Conservation (phyloP, 2,797 vertebrate species). For the Trematomus bernacchii region DNA sequence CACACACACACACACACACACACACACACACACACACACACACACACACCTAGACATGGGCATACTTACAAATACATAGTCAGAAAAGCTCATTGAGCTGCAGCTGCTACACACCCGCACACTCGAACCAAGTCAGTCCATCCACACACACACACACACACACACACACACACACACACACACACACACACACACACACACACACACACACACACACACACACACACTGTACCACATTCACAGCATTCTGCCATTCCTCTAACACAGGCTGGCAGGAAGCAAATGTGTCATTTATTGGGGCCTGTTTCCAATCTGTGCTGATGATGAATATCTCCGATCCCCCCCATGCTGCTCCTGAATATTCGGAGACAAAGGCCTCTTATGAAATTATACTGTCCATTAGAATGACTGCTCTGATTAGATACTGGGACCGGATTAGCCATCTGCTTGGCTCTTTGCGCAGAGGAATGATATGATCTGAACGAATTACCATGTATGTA, state of each 20-base stretch:
- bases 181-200: slow-evolving; percentile 34
- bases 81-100: slow-evolving; percentile 53
- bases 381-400: slow-evolving; percentile 80
- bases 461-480: slow-evolving; percentile 68
- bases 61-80: slow-evolving; percentile 49
- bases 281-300: slow-evolving; percentile 80
- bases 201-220: slow-evolving; percentile 46
- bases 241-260: slow-evolving; percentile 68
- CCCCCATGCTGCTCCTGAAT: slow-evolving; percentile 69
- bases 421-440: slow-evolving; percentile 78
- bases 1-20: slow-evolving; percentile 8
- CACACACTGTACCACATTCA: slow-evolving; percentile 54
- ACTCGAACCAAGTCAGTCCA: slow-evolving; percentile 56
- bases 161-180: slow-evolving; percentile 27
- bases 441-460: slow-evolving; percentile 78
- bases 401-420: slow-evolving; percentile 78
- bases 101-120: slow-evolving; percentile 79
- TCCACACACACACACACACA: slow-evolving; percentile 51
- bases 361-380: slow-evolving; percentile 74
- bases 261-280: slow-evolving; percentile 74
- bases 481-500: slow-evolving; percentile 62
- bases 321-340: slow-evolving; percentile 72
- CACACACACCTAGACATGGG: slow-evolving; percentile 13
- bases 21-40: slow-evolving; percentile 38
- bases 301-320: slow-evolving; percentile 73